Percentiles rank a stretch among this genome's conserved stretches.
Evolutionary conservation across 2,113 vertebrate species (phyloP).

Genomic region (Chelonoidis abingdonii): DNA sequence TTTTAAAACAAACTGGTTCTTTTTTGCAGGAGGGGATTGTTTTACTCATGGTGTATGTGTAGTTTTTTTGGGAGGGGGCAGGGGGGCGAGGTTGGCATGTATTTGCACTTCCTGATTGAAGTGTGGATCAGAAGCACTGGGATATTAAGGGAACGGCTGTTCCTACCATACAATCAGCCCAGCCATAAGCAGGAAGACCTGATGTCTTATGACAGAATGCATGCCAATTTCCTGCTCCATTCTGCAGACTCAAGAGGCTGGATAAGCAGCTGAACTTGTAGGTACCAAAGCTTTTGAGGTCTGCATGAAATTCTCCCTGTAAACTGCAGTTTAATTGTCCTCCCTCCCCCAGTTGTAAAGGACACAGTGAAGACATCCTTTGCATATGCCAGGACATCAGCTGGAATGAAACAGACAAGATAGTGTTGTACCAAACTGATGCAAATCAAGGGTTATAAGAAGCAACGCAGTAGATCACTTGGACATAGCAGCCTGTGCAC

Average conservation of each 20-base stretch:
- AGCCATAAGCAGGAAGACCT: background rate
- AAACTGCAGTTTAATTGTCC: background rate
- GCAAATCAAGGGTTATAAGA: conserved; percentile 65
- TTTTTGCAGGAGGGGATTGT: background rate
- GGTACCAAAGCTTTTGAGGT: background rate
- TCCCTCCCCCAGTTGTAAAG: background rate
- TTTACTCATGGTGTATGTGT: too few relatives aligned
- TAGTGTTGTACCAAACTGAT: conserved; percentile 55
- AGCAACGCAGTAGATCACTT: conserved; percentile 61
- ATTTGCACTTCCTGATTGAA: background rate
- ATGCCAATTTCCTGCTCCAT: background rate
- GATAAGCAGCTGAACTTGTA: background rate
- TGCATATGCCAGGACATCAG: conserved; percentile 11
- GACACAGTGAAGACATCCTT: background rate
- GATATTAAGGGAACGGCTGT: background rate
- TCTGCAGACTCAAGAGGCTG: background rate
- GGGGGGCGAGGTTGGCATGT: background rate
- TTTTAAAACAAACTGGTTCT: background rate
- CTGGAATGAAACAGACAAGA: conserved; percentile 49
- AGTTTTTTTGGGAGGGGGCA: too few relatives aligned
- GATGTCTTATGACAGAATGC: background rate
- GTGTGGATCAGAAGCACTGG: background rate
- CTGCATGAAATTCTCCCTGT: background rate
- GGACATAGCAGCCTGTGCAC: conserved; percentile 39
- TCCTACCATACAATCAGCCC: background rate